Base-by-base conservation (phyloP, 2,113 vertebrate genomes). In the Anarrhichthys ocellatus region DNA sequence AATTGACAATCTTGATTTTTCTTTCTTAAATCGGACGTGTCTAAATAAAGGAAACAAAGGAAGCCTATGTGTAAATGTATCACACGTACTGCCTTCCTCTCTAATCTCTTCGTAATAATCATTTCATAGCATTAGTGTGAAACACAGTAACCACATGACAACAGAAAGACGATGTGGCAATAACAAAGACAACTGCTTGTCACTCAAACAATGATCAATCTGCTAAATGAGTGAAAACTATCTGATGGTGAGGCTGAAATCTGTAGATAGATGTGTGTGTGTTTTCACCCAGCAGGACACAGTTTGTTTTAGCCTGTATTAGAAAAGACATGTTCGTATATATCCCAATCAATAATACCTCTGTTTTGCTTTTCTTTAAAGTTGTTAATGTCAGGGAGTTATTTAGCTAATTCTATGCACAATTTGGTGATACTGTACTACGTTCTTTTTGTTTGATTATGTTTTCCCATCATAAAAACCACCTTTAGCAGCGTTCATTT, bases 21-120 rank as follows among this genome's bases (percentile, higher is more conserved):
- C 27, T 13, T 38, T 59, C 58, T 63, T 62, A 65, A 74, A 80
- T 75, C 48, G 48, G 27, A 38, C 52, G 80, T 15, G 15, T 84
- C n/a, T 68, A 82, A 88, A 88, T 87, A 78, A 87, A 86, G 38
- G 76, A 6, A 66, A 20, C 79, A 9, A 70, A 70, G 42, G 8
- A 58, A 20, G 9, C 56, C 36, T 14, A 34, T 29, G 17, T 54
- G 77, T 73, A 56, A 22, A 52, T 52, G 9, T 46, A 0, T 70
- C 20, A 17, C 29, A 15, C n/a, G 58, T 9, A 1, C 4, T 46
- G 22, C 11, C 11, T 71, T 5, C 67, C n/a, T 42, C 22, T 15
- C 20, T 64, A 22, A 50, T 34, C 42, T 18, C 44, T 68, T 24
- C 34, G 3, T 40, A 24, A 36, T 52, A n/a, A 4, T 65, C 17